These are phyloP conservation scores for Melanotaenia parkinsoni DNA, from an alignment of 2,797 vertebrate genomes.

Conservation along the genomic window DNA sequence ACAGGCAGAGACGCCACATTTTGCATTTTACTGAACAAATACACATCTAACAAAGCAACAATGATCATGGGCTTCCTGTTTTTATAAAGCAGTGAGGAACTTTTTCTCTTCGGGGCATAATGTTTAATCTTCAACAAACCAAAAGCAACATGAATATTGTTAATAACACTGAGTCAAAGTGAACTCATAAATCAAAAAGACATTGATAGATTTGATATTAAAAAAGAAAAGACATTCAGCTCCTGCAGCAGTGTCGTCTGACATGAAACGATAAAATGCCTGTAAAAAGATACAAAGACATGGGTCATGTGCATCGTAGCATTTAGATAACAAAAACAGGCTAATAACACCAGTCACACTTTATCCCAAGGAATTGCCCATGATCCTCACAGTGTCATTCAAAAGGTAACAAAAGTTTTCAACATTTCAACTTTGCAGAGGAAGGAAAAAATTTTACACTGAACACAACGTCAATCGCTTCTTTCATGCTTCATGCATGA, in stretches of 20 bases:
- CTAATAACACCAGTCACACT: conserved; percentile 5
- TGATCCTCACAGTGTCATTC: conserved; percentile 28
- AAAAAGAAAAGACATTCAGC: neutral
- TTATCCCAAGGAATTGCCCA: conserved; percentile 27
- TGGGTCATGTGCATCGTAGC: neutral
- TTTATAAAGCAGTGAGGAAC: conserved; percentile 28
- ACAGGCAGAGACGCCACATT: conserved; percentile 74
- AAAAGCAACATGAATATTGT: neutral
- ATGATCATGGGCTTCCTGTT: conserved; percentile 30
- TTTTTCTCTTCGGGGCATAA: conserved; percentile 36
- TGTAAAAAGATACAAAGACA: conserved; percentile 8
- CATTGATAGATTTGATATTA: neutral
- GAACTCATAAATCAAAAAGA: neutral
- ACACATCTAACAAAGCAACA: conserved; percentile 53
- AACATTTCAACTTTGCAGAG: conserved; percentile 44
- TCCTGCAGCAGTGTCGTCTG: neutral
- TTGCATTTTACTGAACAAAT: conserved; percentile 67
- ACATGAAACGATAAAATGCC: conserved; percentile 8
- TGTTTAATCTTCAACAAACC: neutral
- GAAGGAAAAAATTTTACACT: conserved; percentile 54
- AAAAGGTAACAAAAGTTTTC: conserved; percentile 51
- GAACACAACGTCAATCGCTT: conserved; percentile 47
- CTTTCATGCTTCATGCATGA: conserved; percentile 80
- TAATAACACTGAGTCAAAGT: neutral
- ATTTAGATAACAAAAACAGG: conserved; percentile 5